Evolutionary conservation across 2,113 vertebrate genomes (phyloP).

Genomic region (Aramus guarauna): DNA sequence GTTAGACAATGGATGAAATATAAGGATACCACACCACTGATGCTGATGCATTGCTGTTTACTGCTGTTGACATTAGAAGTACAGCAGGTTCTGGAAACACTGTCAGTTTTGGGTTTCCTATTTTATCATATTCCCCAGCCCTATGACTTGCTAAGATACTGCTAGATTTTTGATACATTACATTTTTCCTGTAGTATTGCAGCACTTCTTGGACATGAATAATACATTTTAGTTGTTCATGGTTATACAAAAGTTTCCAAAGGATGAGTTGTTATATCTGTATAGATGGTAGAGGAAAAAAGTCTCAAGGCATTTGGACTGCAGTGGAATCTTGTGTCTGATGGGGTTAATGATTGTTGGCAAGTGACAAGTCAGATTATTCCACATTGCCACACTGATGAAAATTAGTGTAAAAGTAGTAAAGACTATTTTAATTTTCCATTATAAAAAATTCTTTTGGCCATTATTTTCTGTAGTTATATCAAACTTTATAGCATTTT

Average conservation of each 20-base stretch:
- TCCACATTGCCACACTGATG: neutral
- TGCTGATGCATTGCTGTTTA: neutral
- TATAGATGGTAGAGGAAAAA: neutral
- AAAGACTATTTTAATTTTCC: neutral
- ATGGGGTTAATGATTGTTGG: neutral
- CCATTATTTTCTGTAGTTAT: neutral
- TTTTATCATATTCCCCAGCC: neutral
- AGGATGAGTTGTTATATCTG: neutral
- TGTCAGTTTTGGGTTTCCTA: neutral
- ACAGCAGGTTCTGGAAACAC: neutral
- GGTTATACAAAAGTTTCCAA: neutral
- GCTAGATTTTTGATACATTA: neutral
- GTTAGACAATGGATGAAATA: neutral
- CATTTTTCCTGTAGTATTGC: neutral
- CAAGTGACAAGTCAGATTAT: neutral
- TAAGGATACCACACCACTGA: neutral
- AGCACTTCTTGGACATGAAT: neutral
- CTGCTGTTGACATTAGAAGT: neutral
- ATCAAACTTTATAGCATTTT: neutral
- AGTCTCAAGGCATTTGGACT: neutral
- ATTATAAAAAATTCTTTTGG: neutral
- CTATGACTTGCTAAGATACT: neutral
- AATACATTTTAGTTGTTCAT: neutral
- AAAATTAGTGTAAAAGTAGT: neutral
- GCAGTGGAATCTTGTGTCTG: neutral